Percentiles rank a stretch among this genome's conserved stretches.
Evolutionary conservation across 2,113 vertebrate species (phyloP).

Genomic region (Rhegmatorhina hoffmannsi): DNA sequence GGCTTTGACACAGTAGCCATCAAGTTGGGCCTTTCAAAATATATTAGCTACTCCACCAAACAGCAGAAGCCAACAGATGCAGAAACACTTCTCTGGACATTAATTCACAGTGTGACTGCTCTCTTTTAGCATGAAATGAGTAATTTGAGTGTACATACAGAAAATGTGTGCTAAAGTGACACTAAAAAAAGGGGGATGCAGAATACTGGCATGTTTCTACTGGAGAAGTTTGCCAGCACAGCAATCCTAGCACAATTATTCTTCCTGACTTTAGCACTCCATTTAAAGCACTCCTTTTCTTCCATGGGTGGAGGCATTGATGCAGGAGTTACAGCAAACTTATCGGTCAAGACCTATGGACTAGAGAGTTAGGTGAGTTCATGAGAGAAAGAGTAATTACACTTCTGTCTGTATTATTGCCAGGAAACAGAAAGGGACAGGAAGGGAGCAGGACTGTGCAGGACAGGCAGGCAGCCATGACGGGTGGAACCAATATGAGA

Average conservation of each 20-base stretch:
- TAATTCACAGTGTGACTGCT: neutral
- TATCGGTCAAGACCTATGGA: neutral
- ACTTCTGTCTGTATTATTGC: neutral
- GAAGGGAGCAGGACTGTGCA: neutral
- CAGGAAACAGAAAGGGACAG: neutral
- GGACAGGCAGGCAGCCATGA: neutral
- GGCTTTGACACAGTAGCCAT: neutral
- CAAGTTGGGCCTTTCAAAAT: neutral
- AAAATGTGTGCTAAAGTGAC: neutral
- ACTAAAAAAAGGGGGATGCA: neutral
- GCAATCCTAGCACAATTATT: neutral
- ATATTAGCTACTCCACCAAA: neutral
- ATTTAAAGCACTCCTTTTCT: neutral
- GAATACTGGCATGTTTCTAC: neutral
- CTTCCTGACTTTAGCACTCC: neutral
- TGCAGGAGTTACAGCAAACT: neutral
- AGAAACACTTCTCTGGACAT: neutral
- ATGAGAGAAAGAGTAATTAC: neutral
- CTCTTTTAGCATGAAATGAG: neutral
- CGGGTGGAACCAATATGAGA: neutral
- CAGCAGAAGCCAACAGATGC: neutral
- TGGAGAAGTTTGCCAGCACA: neutral
- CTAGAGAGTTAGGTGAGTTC: neutral
- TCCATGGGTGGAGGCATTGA: neutral
- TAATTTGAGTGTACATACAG: rapidly evolving